Percentiles rank a stretch among this genome's conserved stretches.
These are phyloP conservation scores for Lasioglossum figueresi DNA, from an alignment of 2,888 invertebrate species.

Conservation along the genomic window DNA sequence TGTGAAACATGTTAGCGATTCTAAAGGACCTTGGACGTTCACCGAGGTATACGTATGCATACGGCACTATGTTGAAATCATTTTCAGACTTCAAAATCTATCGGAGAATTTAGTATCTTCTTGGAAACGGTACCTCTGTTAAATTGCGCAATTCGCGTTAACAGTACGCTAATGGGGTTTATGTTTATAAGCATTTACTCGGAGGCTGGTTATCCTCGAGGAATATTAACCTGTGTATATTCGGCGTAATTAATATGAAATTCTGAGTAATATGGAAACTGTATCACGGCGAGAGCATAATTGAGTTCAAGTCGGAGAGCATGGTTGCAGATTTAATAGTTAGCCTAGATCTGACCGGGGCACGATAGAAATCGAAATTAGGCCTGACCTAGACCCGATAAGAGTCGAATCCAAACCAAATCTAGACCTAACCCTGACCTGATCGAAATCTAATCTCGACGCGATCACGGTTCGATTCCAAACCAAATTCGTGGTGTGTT, in stretches of 20 bases:
- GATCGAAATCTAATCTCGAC: background rate
- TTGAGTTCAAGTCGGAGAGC: too few species aligned
- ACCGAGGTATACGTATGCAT: background rate
- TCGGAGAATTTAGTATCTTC: background rate
- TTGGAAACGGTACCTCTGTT: background rate
- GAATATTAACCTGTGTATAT: background rate
- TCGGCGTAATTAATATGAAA: background rate
- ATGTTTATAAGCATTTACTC: background rate
- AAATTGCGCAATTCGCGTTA: background rate
- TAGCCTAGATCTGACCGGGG: background rate
- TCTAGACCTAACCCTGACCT: background rate
- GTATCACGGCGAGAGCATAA: background rate
- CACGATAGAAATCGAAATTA: background rate
- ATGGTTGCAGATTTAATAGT: background rate
- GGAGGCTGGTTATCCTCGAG: background rate
- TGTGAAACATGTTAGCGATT: slow-evolving; percentile 3
- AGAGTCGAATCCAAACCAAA: background rate
- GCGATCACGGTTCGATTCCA: background rate
- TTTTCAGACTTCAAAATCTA: background rate
- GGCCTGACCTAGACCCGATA: slow-evolving; percentile 1
- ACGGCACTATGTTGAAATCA: background rate
- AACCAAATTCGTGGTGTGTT: background rate
- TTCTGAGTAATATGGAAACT: background rate
- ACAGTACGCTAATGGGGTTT: background rate
- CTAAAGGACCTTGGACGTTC: background rate